Base-by-base conservation (phyloP, 1,140 invertebrate species). In the Alviniconcha marisindica region DNA sequence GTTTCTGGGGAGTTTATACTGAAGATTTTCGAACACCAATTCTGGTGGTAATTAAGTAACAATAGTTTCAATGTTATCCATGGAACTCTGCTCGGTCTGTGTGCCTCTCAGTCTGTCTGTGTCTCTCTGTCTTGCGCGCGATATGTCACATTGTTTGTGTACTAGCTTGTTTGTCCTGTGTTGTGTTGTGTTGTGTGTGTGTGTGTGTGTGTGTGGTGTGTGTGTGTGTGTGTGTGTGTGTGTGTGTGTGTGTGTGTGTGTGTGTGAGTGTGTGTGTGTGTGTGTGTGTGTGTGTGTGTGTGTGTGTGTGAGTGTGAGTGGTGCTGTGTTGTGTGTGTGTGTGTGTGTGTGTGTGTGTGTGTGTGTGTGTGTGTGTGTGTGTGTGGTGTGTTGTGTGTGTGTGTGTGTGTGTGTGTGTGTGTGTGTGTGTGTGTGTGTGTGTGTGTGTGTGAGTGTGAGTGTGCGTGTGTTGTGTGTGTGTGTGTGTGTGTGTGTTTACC, bases 391-490 rank as follows among this genome's bases (percentile, higher is more conserved):
- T 18, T 60, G 54, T 60, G 54, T 60, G 54, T 60, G 54, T 60
- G 54, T 60, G 54, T 60, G 54, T 60, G 54, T 60, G 54, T 60
- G 54, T 60, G 54, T 60, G 54, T 60, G 54, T 60, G 54, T 5
- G 54, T 5, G 54, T 5, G 54, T 5, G 54, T 24, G 54, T 24
- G 54, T 5, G 54, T 5, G 54, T 0, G 54, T 24, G 54, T 0
- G 54, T 5, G 54, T 0, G 54, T 60, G 54, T 60, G 54, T 60
- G 54, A n/a, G 54, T 24, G 14, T 60, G 21, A 1, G 14, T 60
- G 54, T 60, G 54, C 28, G 54, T 21, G 54, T 21, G 54, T 21
- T 21, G 54, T 21, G 54, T 21, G 54, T 60, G 54, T 60, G 54
- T 60, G 54, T 60, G 54, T 60, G 54, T 60, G 54, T 60, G 54